phyloP scores from a whole-genome alignment of 2,797 vertebrate species.

The Argentina silus region DNA sequence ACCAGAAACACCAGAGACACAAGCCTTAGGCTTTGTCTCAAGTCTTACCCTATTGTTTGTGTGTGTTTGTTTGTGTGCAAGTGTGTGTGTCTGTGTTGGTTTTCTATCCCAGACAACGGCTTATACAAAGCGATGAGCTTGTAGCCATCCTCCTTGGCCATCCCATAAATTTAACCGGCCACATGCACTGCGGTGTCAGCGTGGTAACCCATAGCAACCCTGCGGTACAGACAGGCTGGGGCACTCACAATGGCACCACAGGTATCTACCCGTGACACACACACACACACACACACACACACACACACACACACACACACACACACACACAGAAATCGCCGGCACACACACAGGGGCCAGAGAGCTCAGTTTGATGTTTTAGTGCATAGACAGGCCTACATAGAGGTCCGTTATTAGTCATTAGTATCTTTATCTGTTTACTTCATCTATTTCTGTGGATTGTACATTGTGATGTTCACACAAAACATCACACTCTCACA shows the following conservation, averaged over 20 bases:
- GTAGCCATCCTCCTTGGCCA: conserved; percentile 52
- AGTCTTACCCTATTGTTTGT: background rate
- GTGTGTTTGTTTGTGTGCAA: background rate
- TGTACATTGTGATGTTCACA: background rate
- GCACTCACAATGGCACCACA: conserved; percentile 64
- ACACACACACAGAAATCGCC: background rate
- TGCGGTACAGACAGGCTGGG: conserved; percentile 51
- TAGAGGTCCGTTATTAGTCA: too few relatives aligned
- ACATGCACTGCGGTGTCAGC: conserved; percentile 71
- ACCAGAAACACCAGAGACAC: too few relatives aligned
- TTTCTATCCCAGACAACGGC: conserved; percentile 66
- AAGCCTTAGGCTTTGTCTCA: too few relatives aligned
- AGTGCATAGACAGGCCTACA: too few relatives aligned
- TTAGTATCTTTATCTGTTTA: too few relatives aligned
- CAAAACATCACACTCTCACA: conserved; percentile 43
- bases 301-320: conserved; percentile 2
- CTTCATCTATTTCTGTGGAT: too few relatives aligned
- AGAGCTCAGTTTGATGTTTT: too few relatives aligned
- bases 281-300: conserved; percentile 2
- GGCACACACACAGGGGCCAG: background rate
- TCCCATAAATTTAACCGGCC: conserved; percentile 80
- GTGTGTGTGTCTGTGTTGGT: conserved; percentile 60
- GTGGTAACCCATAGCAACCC: conserved; percentile 71
- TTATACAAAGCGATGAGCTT: conserved; percentile 75
- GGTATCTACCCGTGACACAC: conserved; percentile 46